Conservation (phyloP, 2,888 invertebrate species). For the Nasonia oneida region DNA sequence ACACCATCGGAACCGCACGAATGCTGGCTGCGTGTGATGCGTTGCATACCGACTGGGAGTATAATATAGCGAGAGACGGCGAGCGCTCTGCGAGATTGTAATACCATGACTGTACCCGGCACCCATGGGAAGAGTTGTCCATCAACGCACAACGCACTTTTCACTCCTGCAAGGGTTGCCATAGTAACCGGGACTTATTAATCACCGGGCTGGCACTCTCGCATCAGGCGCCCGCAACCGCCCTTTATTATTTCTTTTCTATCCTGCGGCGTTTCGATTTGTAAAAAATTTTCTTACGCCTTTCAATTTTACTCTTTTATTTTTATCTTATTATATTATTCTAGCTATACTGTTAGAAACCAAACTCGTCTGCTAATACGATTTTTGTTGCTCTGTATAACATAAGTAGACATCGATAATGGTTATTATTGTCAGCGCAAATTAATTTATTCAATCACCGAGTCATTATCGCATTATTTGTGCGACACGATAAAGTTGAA, state of each 20-base stretch:
- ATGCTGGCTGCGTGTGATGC: neutral
- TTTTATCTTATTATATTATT: too few species aligned
- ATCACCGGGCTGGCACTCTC: neutral
- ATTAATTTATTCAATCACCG: too few species aligned
- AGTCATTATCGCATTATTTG: too few species aligned
- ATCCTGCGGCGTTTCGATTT: neutral
- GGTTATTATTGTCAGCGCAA: too few species aligned
- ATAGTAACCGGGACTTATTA: conserved; percentile 9
- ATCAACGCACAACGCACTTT: neutral
- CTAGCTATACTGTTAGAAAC: too few species aligned
- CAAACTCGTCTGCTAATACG: too few species aligned
- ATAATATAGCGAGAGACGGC: neutral
- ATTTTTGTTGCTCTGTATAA: too few species aligned
- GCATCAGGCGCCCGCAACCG: neutral
- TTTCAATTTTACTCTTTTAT: too few species aligned
- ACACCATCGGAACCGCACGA: conserved; percentile 10
- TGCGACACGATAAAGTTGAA: too few species aligned
- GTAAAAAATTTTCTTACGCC: neutral
- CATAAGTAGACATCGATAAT: too few species aligned
- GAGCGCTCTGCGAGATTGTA: neutral
- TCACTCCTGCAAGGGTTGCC: conserved; percentile 3
- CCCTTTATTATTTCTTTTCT: neutral
- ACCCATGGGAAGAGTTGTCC: neutral
- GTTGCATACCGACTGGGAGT: conserved; percentile 5
- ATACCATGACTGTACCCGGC: neutral